Evolutionary conservation across 2,888 invertebrate genomes (phyloP), one percentile per base, ranked within the genome.

Genomic region (Agrochola circellaris): DNA sequence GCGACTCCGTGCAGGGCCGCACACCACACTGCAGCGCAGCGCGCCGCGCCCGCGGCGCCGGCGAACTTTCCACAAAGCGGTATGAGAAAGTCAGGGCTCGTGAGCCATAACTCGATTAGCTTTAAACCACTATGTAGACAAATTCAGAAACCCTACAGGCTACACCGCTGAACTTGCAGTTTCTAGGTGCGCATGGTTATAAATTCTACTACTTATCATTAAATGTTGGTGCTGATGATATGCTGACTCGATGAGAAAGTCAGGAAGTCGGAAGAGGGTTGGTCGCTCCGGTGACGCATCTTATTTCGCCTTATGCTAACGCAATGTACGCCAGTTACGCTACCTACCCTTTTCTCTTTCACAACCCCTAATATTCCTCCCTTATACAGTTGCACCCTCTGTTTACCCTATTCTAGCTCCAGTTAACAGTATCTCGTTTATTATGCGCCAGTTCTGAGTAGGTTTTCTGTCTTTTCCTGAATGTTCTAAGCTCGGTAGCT

Each of bases 51-150:
- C 26, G 38, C 38, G 56, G 38, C 61, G n/a, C 23, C 34, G 26
- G n/a, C 45, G 58, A 75, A 84, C 81, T 83, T 84, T 84, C 67
- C 74, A 71, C 77, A 64, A 84, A 80, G 75, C 64, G 34, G 34
- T 38, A 61, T 23, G 76, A 81, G 86, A 84, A 86, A 84, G 86
- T 71, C 26, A 51, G 45, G 26, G 23, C 45, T 62, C 51, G 34
- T 56, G 60, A 48, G 62, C 68, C 51, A 67, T 83, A 81, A 83
- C 76, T 83, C 56, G 56, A 65, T 73, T 81, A 64, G 34, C 58
- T 58, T 51, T 67, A 58, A 17, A 54, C 54, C 67, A 76, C 38
- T 17, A 26, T 45, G 54, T 9, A 38, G 26, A 38, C 17, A 15
- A 13, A 23, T 71, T 34, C 77, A 76, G 76, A 67, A 82, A 11